phyloP scores from a whole-genome alignment of 1,140 invertebrate species.

The Drosophila nigrodunni region DNA sequence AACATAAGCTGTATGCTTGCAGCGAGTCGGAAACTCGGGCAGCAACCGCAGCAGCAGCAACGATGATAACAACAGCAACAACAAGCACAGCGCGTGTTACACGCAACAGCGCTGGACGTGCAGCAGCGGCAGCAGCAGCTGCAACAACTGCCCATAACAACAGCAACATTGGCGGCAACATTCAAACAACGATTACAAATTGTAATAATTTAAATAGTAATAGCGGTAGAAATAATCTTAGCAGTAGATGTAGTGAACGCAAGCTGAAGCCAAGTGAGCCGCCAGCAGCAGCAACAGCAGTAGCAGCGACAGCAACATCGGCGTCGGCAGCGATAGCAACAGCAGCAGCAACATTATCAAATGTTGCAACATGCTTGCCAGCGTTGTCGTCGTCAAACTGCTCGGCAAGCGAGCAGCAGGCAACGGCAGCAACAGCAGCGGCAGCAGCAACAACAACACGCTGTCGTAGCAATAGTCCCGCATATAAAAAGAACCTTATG shows the following conservation, averaged over 20 bases:
- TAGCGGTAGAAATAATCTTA: conserved; percentile 78
- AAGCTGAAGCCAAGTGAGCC: conserved; percentile 60
- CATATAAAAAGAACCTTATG: conserved; percentile 81
- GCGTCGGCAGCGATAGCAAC: conserved; percentile 17
- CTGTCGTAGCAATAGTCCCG: conserved; percentile 65
- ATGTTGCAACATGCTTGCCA: conserved; percentile 6
- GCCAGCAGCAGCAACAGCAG: conserved; percentile 25
- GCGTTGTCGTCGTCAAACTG: conserved; percentile 19
- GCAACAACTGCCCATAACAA: conserved; percentile 60
- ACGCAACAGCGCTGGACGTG: conserved; percentile 69
- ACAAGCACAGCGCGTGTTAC: conserved; percentile 58
- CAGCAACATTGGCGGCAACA: conserved; percentile 52
- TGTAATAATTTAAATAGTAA: conserved; percentile 81
- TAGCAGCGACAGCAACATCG: conserved; percentile 34
- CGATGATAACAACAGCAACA: conserved; percentile 15
- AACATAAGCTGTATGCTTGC: conserved; percentile 31
- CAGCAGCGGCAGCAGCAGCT: conserved; percentile 38
- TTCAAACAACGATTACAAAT: conserved; percentile 78
- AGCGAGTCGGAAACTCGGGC: conserved; percentile 14
- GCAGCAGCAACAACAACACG: conserved; percentile 29
- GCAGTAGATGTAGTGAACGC: conserved; percentile 70
- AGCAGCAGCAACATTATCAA: conserved; percentile 15
- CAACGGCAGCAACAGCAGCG: conserved; percentile 35
- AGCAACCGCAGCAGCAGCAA: conserved; percentile 26
- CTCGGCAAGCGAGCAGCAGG: conserved; percentile 37